A percentile compares a stretch with the other conserved stretches of the same genome.
These are phyloP conservation scores for Yponomeuta evonymella DNA, from an alignment of 2,888 invertebrate genomes.

Conservation along the genomic window DNA sequence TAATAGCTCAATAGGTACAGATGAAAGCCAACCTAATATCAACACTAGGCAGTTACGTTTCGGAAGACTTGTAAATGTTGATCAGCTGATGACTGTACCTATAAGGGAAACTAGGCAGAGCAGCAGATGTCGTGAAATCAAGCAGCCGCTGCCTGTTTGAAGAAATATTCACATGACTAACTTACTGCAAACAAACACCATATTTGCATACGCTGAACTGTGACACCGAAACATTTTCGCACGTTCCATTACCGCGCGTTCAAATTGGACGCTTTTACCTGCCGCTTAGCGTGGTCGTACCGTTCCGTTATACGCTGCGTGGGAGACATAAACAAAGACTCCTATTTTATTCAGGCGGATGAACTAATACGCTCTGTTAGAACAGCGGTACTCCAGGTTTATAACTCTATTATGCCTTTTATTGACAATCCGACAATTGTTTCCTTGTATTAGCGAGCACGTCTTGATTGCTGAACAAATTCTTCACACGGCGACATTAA, in stretches of 20 bases:
- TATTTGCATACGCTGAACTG: conserved; percentile 40
- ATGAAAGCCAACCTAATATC: no score
- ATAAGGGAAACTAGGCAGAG: no score
- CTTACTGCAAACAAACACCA: neutral
- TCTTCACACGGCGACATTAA: neutral
- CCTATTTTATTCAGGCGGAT: conserved; percentile 39
- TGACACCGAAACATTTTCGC: conserved; percentile 42
- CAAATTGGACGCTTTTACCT: conserved; percentile 27
- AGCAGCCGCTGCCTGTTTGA: no score
- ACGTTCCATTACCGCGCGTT: conserved; percentile 34
- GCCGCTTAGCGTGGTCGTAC: conserved; percentile 36
- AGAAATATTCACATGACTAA: neutral
- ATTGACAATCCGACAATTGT: neutral
- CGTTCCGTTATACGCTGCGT: conserved; percentile 58
- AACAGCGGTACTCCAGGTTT: conserved; percentile 9
- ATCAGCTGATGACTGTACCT: no score
- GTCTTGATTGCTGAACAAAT: neutral
- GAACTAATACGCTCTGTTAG: conserved; percentile 30
- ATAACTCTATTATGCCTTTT: conserved; percentile 10
- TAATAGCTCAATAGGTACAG: neutral
- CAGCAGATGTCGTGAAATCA: no score
- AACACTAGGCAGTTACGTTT: no score
- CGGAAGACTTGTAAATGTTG: no score
- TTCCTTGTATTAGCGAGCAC: conserved; percentile 5
- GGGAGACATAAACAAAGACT: conserved; percentile 60